These are phyloP conservation scores for Cheilosia vernalis DNA, from an alignment of 2,888 invertebrate genomes.

Conservation along the genomic window DNA sequence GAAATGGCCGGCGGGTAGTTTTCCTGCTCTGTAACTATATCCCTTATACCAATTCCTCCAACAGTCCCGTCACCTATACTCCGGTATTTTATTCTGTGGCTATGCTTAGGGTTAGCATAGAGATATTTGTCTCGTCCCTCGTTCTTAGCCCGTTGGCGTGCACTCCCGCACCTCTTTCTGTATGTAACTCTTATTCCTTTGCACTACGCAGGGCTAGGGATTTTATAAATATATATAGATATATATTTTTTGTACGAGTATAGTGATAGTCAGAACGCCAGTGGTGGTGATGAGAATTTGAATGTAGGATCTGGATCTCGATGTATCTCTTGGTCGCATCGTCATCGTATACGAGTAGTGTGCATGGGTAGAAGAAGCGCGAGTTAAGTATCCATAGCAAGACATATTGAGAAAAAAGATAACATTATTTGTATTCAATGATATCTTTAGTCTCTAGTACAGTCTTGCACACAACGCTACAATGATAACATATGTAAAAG, in stretches of 20 bases:
- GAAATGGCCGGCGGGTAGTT: conserved; percentile 65
- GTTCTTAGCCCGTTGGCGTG: conserved; percentile 26
- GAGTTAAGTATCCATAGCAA: too few species aligned
- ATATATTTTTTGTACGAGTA: conserved; percentile 7
- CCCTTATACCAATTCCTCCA: conserved; percentile 20
- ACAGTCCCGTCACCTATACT: conserved; percentile 9
- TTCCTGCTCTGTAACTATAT: conserved; percentile 70
- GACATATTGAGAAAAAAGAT: too few species aligned
- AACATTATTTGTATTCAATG: too few species aligned
- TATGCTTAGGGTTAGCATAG: conserved; percentile 45
- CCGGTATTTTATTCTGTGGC: conserved; percentile 44
- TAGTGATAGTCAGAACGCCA: conserved; percentile 33
- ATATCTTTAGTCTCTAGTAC: too few species aligned
- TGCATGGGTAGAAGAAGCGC: conserved; percentile 1
- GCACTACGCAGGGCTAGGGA: conserved; percentile 10
- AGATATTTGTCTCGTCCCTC: conserved; percentile 25
- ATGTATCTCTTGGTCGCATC: conserved; percentile 39
- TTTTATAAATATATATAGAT: background rate
- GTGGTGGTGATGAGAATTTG: conserved; percentile 70
- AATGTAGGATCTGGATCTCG: conserved; percentile 66
- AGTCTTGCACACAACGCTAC: too few species aligned
- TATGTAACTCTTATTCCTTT: conserved; percentile 24
- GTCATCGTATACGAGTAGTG: conserved; percentile 2
- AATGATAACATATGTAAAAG: too few species aligned
- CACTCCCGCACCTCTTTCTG: conserved; percentile 36